These are phyloP conservation scores for Gymnorhina tibicen DNA, from an alignment of 2,113 vertebrate genomes.

Conservation along the genomic window DNA sequence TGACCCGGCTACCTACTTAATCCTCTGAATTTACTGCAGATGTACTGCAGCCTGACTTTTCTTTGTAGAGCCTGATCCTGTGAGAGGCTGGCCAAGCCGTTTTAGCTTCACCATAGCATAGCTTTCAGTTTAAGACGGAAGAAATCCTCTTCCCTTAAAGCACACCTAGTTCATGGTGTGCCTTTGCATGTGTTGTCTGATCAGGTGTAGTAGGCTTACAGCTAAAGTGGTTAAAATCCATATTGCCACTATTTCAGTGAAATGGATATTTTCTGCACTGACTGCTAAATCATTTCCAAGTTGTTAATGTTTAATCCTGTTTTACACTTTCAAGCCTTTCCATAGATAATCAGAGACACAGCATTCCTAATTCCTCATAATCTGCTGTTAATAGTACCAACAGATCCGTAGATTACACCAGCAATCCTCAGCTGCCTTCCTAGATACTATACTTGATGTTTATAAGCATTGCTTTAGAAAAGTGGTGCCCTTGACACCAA, in stretches of 20 bases:
- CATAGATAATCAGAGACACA: background rate
- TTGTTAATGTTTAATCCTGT: background rate
- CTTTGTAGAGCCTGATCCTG: background rate
- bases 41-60: background rate
- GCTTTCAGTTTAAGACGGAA: background rate
- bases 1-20: accelerated
- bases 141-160: background rate
- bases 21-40: background rate
- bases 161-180: background rate
- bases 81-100: background rate
- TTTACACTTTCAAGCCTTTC: background rate
- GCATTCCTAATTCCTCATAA: background rate
- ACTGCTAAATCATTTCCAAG: background rate
- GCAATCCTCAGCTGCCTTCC: background rate
- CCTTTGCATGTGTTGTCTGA: background rate
- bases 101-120: background rate
- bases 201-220: background rate
- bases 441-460: background rate
- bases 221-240: background rate
- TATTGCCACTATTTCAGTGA: background rate
- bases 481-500: background rate
- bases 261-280: background rate
- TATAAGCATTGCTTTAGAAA: background rate
- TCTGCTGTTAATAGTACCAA: background rate
- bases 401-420: background rate